A percentile compares a stretch with the other conserved stretches of the same genome.
These are phyloP conservation scores for Acronicta aceris DNA, from an alignment of 2,888 invertebrate genomes.

Conservation along the genomic window DNA sequence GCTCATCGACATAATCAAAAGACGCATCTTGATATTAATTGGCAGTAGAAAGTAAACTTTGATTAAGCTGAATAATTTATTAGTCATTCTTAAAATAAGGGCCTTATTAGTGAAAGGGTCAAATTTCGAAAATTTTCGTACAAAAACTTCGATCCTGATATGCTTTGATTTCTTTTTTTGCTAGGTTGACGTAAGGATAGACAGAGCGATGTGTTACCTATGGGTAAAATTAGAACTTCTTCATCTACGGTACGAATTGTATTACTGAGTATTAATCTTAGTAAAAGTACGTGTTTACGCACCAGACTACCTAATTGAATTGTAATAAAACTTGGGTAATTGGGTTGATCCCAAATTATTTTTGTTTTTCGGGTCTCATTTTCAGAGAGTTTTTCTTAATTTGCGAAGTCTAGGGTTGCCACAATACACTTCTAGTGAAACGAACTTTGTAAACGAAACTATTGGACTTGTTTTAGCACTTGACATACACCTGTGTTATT, in stretches of 20 bases:
- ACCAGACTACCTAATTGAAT: slow-evolving; percentile 21
- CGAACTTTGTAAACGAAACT: too few relatives aligned
- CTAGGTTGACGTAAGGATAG: too few relatives aligned
- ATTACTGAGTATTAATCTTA: background rate
- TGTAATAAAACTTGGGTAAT: slow-evolving; percentile 10
- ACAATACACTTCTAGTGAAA: background rate
- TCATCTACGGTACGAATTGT: too few relatives aligned
- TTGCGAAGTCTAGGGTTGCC: background rate
- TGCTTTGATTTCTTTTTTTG: too few relatives aligned
- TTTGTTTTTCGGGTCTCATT: slow-evolving; percentile 2
- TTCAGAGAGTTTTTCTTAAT: background rate
- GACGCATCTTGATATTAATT: background rate
- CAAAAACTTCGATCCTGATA: too few relatives aligned
- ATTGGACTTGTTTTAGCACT: too few relatives aligned
- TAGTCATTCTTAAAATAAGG: background rate
- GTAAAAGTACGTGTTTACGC: slow-evolving; percentile 16
- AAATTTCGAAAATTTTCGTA: too few relatives aligned
- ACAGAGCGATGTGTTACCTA: too few relatives aligned
- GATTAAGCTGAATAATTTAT: too few relatives aligned
- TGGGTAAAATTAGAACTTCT: too few relatives aligned
- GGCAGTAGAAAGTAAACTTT: background rate
- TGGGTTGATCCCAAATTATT: background rate
- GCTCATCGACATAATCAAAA: background rate
- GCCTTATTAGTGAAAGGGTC: too few relatives aligned
- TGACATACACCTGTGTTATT: too few relatives aligned